Evolutionary conservation across 1,140 invertebrate species (phyloP), one percentile per base, ranked within the genome.

Genomic region (Medauroidea extradentata): DNA sequence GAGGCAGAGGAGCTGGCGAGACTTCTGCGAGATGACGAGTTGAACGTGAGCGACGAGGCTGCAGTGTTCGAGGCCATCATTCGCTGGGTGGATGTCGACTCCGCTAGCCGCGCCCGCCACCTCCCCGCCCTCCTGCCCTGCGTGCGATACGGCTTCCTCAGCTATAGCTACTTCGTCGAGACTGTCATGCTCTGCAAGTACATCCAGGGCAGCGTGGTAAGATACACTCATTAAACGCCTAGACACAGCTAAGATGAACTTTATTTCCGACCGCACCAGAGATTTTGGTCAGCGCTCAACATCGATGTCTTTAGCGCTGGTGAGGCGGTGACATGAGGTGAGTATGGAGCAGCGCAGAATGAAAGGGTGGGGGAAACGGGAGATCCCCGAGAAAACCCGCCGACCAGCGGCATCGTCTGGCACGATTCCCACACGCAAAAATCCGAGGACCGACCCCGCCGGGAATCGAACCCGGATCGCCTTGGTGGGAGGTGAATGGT

Each of bases 21-120:
- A 49, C 74, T 85, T 53, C 69, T 86, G 44, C 67, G 70, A 41
- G 79, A 83, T 63, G 84, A 91, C 69, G 81, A 87, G 63, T 71
- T 92, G 2, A 91, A 91, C 70, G 85, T 86, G 1, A 77, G 78
- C 61, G 80, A 79, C 57, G 87, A 89, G 71, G 85, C 87, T 72
- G 74, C 80, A 38, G 85, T 87, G 21, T 88, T 86, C 67, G 79
- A 85, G 67, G 83, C 84, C 1, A 72, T 87, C 18, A 78, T 80
- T 79, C 77, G 72, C 19, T 89, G 86, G 86, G 70, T 85, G 5
- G 79, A 82, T 59, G 69, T 73, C 52, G 76, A 81, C 59, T 64
- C 74, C 23, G 70, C 78, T 23, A 73, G 75, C 27, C 74, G 85
- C 57, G 73, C 71, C 62, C 65, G 66, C 50, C 71, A 81, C 69